These are phyloP conservation scores for Aporophyla lueneburgensis DNA, from an alignment of 2,888 invertebrate genomes.

Conservation along the genomic window DNA sequence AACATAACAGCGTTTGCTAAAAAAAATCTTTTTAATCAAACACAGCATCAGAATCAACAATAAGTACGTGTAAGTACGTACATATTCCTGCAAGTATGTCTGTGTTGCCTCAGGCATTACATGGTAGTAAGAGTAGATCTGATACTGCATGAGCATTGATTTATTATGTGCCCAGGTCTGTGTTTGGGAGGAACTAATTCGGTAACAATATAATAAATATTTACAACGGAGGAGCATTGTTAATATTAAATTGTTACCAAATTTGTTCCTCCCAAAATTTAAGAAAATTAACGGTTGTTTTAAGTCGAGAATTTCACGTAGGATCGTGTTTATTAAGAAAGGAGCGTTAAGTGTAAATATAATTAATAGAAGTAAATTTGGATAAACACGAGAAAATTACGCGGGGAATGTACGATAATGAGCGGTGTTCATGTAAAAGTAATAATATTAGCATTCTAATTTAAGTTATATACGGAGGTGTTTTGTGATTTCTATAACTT, in stretches of 20 bases:
- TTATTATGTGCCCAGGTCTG: too few species aligned
- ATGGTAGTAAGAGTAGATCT: too few species aligned
- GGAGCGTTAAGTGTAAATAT: slow-evolving; percentile 8
- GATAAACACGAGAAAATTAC: background rate
- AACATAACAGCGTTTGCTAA: too few species aligned
- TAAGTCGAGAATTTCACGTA: slow-evolving; percentile 22
- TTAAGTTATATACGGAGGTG: background rate
- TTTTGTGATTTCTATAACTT: background rate
- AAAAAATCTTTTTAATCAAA: too few species aligned
- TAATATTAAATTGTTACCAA: background rate
- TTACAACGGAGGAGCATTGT: too few species aligned
- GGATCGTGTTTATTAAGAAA: background rate
- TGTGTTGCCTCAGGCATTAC: too few species aligned
- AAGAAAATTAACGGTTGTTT: slow-evolving; percentile 16
- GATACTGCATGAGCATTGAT: too few species aligned
- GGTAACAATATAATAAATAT: too few species aligned
- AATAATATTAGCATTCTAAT: slow-evolving; percentile 16
- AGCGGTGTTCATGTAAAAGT: background rate
- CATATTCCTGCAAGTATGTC: too few species aligned
- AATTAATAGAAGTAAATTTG: slow-evolving; percentile 34
- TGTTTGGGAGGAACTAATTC: too few species aligned
- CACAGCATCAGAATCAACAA: too few species aligned
- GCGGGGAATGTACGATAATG: slow-evolving; percentile 1
- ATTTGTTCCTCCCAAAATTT: background rate
- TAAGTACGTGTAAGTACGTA: too few species aligned